Evolutionary conservation across 1,140 invertebrate genomes (phyloP), one percentile per base, ranked within the genome.

Genomic region (Lordiphosa clarofinis): DNA sequence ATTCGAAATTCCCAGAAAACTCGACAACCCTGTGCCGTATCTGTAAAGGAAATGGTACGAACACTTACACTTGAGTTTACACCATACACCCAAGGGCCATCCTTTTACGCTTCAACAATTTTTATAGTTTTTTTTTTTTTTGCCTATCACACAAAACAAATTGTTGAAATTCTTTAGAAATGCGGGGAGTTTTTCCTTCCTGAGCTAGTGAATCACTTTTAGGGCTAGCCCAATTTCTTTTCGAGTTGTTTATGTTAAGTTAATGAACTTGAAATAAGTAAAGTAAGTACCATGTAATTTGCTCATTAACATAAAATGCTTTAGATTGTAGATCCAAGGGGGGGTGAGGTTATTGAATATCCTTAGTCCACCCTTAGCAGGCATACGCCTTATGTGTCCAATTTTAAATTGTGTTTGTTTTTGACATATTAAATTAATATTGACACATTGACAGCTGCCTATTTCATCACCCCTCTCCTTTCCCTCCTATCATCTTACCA

Each of bases 361-460:
- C 39, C 33, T 15, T 31, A 47, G 12, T 33, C 57, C 55, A 52
- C 76, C 71, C 62, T 33, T 28, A 38, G 42, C 13, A 8, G 37
- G 54, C n/a, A 42, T n/a, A 24, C 8, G 31, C 35, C 47, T 72
- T 72, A 39, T 58, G 53, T 76, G 47, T 72, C 66, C 76, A 84
- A 82, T 84, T 82, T 82, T 48, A 81, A 76, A 82, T 82, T 82
- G 76, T 19, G 38, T 40, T 69, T 68, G 78, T 59, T 84, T 84
- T 65, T 72, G 78, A 82, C 68, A 66, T 82, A 82, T 82, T 84
- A 78, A 82, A 82, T 82, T 82, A 78, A 82, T 82, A 82, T 82
- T 82, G 78, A 82, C 78, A 82, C 78, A 82, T 82, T 82, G 78
- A 82, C 78, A 82, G 78, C 78, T 84, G 79, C 60, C 65, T 46